A percentile compares a stretch with the other conserved stretches of the same genome.
Evolutionary conservation across 2,797 vertebrate genomes (phyloP).

Genomic region (Cossypha heuglini): DNA sequence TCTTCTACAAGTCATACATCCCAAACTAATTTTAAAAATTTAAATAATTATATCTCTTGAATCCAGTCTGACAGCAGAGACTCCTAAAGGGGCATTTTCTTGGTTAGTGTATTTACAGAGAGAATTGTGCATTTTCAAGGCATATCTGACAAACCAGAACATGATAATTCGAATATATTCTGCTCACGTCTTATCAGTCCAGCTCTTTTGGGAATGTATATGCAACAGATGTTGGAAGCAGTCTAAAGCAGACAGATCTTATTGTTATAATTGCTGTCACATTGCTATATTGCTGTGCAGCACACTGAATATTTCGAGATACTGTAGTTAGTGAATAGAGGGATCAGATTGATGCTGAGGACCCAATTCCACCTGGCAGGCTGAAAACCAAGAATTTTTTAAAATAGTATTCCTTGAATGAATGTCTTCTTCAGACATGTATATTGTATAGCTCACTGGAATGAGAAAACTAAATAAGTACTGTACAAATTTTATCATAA

Average conservation of each 20-base stretch:
- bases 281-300: constrained; percentile 38
- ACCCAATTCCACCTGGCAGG: constrained; percentile 19
- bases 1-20: not conserved
- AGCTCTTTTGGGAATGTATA: constrained; percentile 3
- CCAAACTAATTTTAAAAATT: not conserved
- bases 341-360: constrained; percentile 17
- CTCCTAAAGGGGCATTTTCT: not conserved
- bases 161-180: not conserved
- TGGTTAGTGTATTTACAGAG: not conserved
- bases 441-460: constrained; percentile 19
- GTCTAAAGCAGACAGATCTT: not conserved
- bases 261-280: not conserved
- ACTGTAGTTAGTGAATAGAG: constrained; percentile 31
- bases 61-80: not conserved
- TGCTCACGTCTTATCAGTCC: not conserved
- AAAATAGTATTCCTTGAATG: constrained; percentile 43
- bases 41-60: not conserved
- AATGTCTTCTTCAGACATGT: constrained; percentile 50
- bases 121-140: not conserved
- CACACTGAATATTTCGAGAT: constrained; percentile 30
- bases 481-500: constrained; percentile 59
- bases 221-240: constrained; percentile 16
- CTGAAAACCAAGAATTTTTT: constrained; percentile 33
- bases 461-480: constrained; percentile 57
- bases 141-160: not conserved